Evolutionary conservation across 2,888 invertebrate genomes (phyloP), one percentile per base, ranked within the genome.

Genomic region (Hypercompe scribonia): DNA sequence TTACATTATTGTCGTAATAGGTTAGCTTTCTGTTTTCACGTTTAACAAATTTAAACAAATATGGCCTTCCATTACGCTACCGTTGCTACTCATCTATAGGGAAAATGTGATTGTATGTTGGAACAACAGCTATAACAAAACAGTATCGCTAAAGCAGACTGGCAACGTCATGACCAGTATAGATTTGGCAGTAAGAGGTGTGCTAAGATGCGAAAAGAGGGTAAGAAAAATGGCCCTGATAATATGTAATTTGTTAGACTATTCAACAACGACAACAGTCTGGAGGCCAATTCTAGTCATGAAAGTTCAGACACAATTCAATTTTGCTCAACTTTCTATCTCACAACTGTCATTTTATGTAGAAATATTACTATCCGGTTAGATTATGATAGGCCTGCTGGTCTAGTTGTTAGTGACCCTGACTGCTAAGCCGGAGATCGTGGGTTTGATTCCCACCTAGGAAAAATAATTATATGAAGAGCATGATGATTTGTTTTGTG

Each of bases 91-190:
- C 34, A 24, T 65, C 68, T 21, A 46, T 61, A 70, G 78, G 61
- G 78, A 73, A 76, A 79, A 77, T 71, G 74, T 34, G 73, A 42
- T 69, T 72, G 76, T 78, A 72, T 81, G 77, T 74, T 71, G 73
- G 70, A 74, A 73, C 81, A 83, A 76, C 78, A 68, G 78, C 79
- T 74, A 42, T 75, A 82, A 72, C 70, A 68, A 75, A 33, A 75
- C 76, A 72, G 84, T 83, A 76, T 82, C 46, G 75, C 67, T 66
- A n/a, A 67, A 67, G 42, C 61, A 66, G 21, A 67, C 68, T 50
- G 31, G 72, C 61, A 67, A 68, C 61, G 58, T 46, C 1, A 64
- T 34, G 34, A 31, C 15, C 18, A 4, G 39, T 39, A 63, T 36
- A 39, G 31, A 18, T 39, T 34, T 61, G 39, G 33, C 34, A 58